A percentile compares a stretch with the other conserved stretches of the same genome.
phyloP scores from a whole-genome alignment of 2,797 vertebrate species.

The Chelidonichthys spinosus region DNA sequence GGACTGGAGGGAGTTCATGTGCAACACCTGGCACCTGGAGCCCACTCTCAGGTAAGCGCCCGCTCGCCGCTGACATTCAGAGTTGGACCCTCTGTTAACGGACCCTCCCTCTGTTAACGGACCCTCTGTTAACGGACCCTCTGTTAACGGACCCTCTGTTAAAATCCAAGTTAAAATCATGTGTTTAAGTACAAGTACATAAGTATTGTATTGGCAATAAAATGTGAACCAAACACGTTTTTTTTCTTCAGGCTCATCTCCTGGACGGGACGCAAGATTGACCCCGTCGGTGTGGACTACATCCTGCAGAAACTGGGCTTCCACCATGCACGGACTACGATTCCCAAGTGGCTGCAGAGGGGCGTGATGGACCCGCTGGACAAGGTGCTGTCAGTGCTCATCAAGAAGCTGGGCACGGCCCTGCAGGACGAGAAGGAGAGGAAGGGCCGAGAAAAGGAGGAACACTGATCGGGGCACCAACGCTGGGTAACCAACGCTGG shows the following conservation, averaged over 20 bases:
- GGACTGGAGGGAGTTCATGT: slow-evolving; percentile 99
- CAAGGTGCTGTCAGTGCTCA: slow-evolving; percentile 96
- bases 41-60: slow-evolving; percentile 91
- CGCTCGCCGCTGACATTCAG: neutral
- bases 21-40: slow-evolving; percentile 99
- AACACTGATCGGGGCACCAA: slow-evolving; percentile 80
- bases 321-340: slow-evolving; percentile 98
- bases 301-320: slow-evolving; percentile 98
- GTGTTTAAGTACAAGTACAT: no score
- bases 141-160: no score
- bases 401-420: slow-evolving; percentile 96
- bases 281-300: slow-evolving; percentile 98
- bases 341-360: slow-evolving; percentile 99
- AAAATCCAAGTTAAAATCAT: no score
- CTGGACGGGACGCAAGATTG: slow-evolving; percentile 98
- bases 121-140: no score
- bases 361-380: slow-evolving; percentile 99
- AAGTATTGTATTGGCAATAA: no score
- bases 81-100: neutral
- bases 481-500: slow-evolving; percentile 61
- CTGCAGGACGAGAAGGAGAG: slow-evolving; percentile 97
- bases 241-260: slow-evolving; percentile 90
- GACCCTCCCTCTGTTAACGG: neutral
- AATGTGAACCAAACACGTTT: neutral
- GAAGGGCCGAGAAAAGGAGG: slow-evolving; percentile 95